Percentiles rank a stretch among this genome's conserved stretches.
Conservation (phyloP, 2,113 vertebrate species). For the Actinemys pallida region DNA sequence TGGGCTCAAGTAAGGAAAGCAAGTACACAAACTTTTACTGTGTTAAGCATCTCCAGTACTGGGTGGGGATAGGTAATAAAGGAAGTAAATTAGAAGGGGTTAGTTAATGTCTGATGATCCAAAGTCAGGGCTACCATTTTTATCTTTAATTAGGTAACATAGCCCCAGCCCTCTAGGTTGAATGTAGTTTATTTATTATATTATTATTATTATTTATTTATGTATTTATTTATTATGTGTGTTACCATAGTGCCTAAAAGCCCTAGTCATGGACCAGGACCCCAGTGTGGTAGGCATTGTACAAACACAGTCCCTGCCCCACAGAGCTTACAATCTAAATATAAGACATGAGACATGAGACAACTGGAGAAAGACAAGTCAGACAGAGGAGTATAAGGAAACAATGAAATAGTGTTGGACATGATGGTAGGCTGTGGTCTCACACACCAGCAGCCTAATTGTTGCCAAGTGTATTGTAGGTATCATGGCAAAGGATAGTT, state of each 20-base stretch:
- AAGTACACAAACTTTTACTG: constrained; percentile 95
- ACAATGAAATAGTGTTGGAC: not conserved
- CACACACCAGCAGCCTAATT: not conserved
- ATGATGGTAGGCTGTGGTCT: not conserved
- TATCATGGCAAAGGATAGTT: not conserved
- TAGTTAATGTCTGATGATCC: not conserved
- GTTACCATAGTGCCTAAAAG: not conserved
- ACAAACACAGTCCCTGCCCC: not conserved
- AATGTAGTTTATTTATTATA: not conserved
- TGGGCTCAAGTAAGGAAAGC: constrained; percentile 99
- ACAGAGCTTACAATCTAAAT: not conserved
- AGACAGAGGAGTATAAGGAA: not conserved
- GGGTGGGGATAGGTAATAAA: not conserved
- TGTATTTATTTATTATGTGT: not conserved
- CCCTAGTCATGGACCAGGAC: not conserved
- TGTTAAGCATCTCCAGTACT: constrained; percentile 75
- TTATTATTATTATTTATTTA: not conserved
- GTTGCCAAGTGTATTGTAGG: not conserved
- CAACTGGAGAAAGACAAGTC: not conserved
- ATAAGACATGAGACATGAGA: not conserved
- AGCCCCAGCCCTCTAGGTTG: not conserved
- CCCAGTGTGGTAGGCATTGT: not conserved
- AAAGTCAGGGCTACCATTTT: not conserved
- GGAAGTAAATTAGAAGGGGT: not conserved
- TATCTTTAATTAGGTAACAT: not conserved